phyloP scores from a whole-genome alignment of 2,888 invertebrate species.

The Strigamia crassipes region DNA sequence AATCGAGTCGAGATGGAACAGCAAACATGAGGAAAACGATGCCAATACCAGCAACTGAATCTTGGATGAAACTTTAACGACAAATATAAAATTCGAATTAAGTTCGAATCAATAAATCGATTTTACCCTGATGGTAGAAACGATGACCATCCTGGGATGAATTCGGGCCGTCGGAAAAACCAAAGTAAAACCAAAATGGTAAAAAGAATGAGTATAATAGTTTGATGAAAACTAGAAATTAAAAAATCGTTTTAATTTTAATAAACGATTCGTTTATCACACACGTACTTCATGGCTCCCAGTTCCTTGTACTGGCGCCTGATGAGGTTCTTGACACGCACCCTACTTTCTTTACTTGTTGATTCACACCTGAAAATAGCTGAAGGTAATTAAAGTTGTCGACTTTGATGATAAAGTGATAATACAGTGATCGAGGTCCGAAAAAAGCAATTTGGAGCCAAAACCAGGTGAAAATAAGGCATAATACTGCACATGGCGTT shows the following conservation, averaged over 20 bases:
- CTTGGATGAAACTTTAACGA: constrained; percentile 55
- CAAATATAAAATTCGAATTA: background rate
- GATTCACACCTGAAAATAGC: background rate
- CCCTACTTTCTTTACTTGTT: background rate
- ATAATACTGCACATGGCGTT: constrained; percentile 79
- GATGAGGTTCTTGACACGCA: background rate
- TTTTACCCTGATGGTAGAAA: constrained; percentile 59
- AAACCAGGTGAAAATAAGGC: constrained; percentile 75
- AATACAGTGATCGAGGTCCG: constrained; percentile 1
- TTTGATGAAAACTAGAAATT: constrained; percentile 48
- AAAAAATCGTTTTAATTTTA: background rate
- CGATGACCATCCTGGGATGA: constrained; percentile 84
- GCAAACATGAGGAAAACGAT: constrained; percentile 58
- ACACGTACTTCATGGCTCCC: constrained; percentile 46
- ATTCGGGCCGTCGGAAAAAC: constrained; percentile 86
- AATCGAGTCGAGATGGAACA: constrained; percentile 9
- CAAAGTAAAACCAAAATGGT: constrained; percentile 78
- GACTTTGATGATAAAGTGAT: background rate
- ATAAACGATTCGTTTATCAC: background rate
- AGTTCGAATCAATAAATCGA: background rate
- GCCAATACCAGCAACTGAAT: constrained; percentile 61
- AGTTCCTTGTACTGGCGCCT: constrained; percentile 46
- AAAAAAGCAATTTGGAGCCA: constrained; percentile 67
- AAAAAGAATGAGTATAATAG: constrained; percentile 68
- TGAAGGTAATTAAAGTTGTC: background rate